Base-by-base conservation (phyloP, 2,113 vertebrate species). In the Clarias batrachus region DNA sequence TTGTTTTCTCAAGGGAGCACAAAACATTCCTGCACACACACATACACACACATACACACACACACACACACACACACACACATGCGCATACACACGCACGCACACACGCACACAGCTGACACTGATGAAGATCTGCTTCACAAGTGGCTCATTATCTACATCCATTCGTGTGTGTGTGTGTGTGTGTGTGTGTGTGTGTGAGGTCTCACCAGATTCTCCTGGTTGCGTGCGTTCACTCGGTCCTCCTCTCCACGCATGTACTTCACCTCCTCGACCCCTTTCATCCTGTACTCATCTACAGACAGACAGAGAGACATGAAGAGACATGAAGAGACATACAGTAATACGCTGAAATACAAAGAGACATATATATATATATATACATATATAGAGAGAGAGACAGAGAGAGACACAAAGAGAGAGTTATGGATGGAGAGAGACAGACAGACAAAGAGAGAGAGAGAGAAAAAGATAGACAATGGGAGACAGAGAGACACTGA, bases 241-340 rank as follows among this genome's bases (percentile, higher is more conserved):
- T 94, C 95, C 87, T 95, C 95, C 10, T 95, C 95, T 89, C 94
- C 94, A 87, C 92, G 94, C 94, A 95, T 95, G 93, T 95, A 95
- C 92, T 95, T 96, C 89, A 98, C 97, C 95, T 97, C 97, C 95
- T 98, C 97, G 93, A 98, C 97, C 87, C 96, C 97, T 96, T 98
- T 98, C 96, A 97, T 96, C 94, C 97, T 98, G 96, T 98, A 98
- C 94, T 99, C 97, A 92, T 98, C 97, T 98, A 94, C 83, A 89
- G 63, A 60, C 21, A 78, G 52, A 41, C 60, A 84, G 33, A 90
- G 70, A 89, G 25, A 27, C 52, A 56, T n/a, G n/a, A 4, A 37
- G 33, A 37, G 33, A 37, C 59, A 87, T 33, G 90, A 68, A 84
- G 60, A 78, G 17, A 85, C 13, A 82, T 27, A 68, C 82, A 76